phyloP scores from a whole-genome alignment of 2,797 vertebrate species.

The Coregonus ussuriensis region DNA sequence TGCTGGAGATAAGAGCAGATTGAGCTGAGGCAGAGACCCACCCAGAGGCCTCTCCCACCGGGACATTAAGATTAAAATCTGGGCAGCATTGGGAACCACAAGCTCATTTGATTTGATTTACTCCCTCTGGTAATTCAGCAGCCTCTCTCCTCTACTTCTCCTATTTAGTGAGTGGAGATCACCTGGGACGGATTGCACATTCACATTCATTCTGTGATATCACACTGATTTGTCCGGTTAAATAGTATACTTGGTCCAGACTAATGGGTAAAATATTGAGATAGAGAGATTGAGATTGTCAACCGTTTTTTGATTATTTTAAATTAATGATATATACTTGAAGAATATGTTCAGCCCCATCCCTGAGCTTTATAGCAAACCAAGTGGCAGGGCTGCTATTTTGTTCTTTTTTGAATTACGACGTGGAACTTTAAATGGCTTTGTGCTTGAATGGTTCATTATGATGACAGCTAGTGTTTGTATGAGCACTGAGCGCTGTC shows the following conservation, averaged over 20 bases:
- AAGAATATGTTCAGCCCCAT: no score
- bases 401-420: no score
- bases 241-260: not conserved
- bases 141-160: not conserved
- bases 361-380: no score
- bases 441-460: not conserved
- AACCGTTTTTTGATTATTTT: not conserved
- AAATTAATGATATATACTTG: no score
- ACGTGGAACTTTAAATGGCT: no score
- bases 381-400: no score
- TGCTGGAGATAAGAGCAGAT: not conserved
- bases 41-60: not conserved
- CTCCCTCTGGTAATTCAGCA: not conserved
- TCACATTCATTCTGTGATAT: not conserved
- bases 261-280: slow-evolving; percentile 2
- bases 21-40: not conserved
- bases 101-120: not conserved
- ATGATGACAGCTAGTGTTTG: not conserved
- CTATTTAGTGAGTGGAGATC: not conserved
- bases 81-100: not conserved
- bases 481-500: not conserved
- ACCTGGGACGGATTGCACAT: not conserved
- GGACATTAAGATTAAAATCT: not conserved
- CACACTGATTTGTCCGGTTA: not conserved
- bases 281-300: not conserved